Evolutionary conservation across 2,888 invertebrate species (phyloP).

Genomic region (Nymphalis c-album): DNA sequence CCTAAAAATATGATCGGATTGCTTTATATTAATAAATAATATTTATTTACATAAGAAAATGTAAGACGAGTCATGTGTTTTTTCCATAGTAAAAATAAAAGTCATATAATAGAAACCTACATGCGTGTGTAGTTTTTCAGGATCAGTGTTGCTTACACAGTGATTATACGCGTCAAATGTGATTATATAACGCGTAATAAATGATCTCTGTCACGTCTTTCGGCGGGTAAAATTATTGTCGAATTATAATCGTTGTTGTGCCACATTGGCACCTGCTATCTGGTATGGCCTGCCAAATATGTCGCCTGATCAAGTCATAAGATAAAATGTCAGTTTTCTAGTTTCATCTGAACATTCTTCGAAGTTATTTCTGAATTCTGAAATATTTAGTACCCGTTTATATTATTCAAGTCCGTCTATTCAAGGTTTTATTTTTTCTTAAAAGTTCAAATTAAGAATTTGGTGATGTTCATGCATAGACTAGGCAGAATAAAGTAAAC

Average conservation of each 20-base stretch:
- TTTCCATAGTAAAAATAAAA: no score
- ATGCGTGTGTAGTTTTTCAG: no score
- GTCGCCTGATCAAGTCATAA: conserved; percentile 54
- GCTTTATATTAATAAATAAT: no score
- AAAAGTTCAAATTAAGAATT: no score
- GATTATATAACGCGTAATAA: conserved; percentile 1
- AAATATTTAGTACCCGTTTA: neutral
- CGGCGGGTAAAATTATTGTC: neutral
- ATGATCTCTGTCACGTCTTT: conserved; percentile 13
- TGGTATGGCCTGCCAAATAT: conserved; percentile 60
- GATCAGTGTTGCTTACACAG: neutral
- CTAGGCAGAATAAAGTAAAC: no score
- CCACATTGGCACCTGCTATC: conserved; percentile 18
- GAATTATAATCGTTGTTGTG: neutral
- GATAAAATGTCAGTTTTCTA: conserved; percentile 23
- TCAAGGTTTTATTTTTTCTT: no score
- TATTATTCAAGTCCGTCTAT: no score
- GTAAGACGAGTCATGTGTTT: no score
- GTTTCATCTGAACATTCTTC: conserved; percentile 3
- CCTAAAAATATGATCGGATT: conserved; percentile 2
- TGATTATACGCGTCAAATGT: neutral
- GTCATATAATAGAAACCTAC: no score
- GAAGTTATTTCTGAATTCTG: conserved; percentile 4
- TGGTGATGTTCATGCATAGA: no score
- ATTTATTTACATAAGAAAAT: no score